Percentiles rank a stretch among this genome's conserved stretches.
phyloP scores from a whole-genome alignment of 2,113 vertebrate species.

The Drymodes brunneopygia region DNA sequence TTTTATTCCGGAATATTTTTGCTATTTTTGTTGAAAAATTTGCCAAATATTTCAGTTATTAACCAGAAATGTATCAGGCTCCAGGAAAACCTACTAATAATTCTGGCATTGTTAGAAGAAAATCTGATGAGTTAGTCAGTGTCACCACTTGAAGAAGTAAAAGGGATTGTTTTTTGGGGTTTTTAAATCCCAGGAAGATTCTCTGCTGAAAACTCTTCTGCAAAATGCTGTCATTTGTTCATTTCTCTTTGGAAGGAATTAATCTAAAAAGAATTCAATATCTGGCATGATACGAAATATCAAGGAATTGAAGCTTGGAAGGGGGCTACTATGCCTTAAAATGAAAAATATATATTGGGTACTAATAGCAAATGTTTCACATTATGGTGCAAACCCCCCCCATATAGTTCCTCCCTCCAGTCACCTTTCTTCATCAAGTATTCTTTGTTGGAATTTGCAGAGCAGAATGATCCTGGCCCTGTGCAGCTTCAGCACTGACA shows the following conservation, averaged over 20 bases:
- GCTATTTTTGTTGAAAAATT: not conserved
- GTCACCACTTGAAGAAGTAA: not conserved
- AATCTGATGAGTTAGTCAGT: not conserved
- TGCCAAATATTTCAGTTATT: not conserved
- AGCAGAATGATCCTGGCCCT: not conserved
- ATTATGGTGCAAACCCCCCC: not conserved
- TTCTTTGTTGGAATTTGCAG: not conserved
- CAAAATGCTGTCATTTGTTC: not conserved
- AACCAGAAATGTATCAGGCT: not conserved
- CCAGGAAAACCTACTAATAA: not conserved
- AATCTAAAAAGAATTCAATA: not conserved
- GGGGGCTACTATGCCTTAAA: not conserved
- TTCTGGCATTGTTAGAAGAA: not conserved
- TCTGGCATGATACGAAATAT: not conserved
- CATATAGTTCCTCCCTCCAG: not conserved
- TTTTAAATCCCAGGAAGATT: not conserved
- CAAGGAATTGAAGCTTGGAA: not conserved
- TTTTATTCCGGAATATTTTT: not conserved
- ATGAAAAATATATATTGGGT: not conserved
- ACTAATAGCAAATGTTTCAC: not conserved
- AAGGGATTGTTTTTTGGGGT: not conserved
- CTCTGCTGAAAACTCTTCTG: not conserved
- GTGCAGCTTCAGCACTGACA: not conserved
- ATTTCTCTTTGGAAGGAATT: not conserved
- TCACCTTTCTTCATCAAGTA: not conserved